phyloP scores from a whole-genome alignment of 2,888 invertebrate species.

The Baccha elongata region DNA sequence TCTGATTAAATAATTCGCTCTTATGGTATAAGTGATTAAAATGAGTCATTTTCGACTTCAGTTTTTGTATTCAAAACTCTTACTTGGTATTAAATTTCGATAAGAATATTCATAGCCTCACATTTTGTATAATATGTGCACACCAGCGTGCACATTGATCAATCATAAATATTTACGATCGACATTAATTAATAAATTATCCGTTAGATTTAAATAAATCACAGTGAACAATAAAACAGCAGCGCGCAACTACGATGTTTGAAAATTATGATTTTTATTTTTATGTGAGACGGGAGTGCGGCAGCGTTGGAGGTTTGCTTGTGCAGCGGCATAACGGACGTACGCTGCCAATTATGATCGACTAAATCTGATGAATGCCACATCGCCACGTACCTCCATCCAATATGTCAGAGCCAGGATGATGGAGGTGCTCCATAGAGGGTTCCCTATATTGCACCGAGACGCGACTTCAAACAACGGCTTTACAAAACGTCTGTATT shows the following conservation, averaged over 20 bases:
- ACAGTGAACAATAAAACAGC: conserved; percentile 51
- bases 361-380: conserved; percentile 67
- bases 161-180: conserved; percentile 67
- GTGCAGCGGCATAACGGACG: neutral
- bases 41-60: too few species aligned
- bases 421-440: conserved; percentile 53
- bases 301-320: neutral
- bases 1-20: too few species aligned
- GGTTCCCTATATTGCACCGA: conserved; percentile 6
- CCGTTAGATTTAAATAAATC: conserved; percentile 67
- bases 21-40: too few species aligned
- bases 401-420: conserved; percentile 31
- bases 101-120: neutral
- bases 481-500: too few species aligned
- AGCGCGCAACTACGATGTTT: conserved; percentile 32
- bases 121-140: too few species aligned
- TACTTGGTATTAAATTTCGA: neutral
- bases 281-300: neutral
- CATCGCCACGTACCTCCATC: conserved; percentile 31
- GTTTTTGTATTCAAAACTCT: too few species aligned
- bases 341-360: conserved; percentile 67
- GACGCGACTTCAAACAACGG: neutral
- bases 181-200: conserved; percentile 69
- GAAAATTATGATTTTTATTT: conserved; percentile 53
- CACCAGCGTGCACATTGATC: conserved; percentile 60